Base-by-base conservation (phyloP, 2,113 vertebrate genomes). In the Meleagris gallopavo region DNA sequence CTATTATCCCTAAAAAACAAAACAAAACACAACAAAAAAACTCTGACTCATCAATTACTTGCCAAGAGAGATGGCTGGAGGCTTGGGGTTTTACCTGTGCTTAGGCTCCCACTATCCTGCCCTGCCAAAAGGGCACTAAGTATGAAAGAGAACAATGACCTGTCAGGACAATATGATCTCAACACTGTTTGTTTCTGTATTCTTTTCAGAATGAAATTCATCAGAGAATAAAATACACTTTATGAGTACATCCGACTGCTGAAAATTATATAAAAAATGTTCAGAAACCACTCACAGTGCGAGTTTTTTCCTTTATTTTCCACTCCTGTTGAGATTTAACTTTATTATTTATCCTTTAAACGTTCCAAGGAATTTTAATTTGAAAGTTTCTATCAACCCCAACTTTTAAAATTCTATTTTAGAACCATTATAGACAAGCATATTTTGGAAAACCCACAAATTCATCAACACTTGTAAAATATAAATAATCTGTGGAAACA, bases 401-500 rank as follows among this genome's bases (percentile, higher is more conserved):
- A 84, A 61, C 82, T 57, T 84, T 61, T n/a, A 2, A 74, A 87
- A 62, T 8, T 43, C 57, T 61, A 24, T 78, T 83, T 77, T 30
- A 72, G 3, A 9, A 32, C 83, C 70, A 83, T 36, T 81, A 61
- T 1, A 86, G 65, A 75, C 40, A 78, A 84, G 32, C 7, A 0
- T 29, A 82, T 71, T 94, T 89, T 74, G 79, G n/a, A 79, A 86
- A 90, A 84, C 15, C 58, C 52, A 13, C 55, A 57, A 89, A 86
- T 93, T 90, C 88, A 86, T 89, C 82, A 65, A 36, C 41, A 41
- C 38, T 93, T 22, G 52, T 69, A 77, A 84, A 91, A 95, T 71
- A 40, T 27, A 87, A 83, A 85, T 94, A 70, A 83, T 91, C 77
- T 93, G 76, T 21, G 36, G 50, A 95, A 89, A 87, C 69, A 75